Base-by-base conservation (phyloP, 2,888 invertebrate species). In the Cinara cedri region DNA sequence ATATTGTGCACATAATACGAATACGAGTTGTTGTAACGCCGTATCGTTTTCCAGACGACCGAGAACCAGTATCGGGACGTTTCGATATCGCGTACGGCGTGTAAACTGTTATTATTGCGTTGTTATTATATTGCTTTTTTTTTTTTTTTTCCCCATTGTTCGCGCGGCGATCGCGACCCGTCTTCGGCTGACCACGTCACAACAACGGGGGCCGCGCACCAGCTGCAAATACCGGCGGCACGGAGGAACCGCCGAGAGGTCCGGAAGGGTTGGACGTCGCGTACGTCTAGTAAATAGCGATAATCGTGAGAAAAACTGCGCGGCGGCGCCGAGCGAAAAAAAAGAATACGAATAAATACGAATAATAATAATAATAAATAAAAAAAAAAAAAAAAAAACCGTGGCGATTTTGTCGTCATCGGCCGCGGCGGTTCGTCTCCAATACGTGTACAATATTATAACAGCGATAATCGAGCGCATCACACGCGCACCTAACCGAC, bases 41-140 rank as follows among this genome's bases (percentile, higher is more conserved):
- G 16, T 46, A 8, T 62, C 34, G 34, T 34, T 10, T 74, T 74
- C 54, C 74, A 63, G 75, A 24, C 55, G 66, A 75, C 44, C 75
- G 46, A 65, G 6, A 75, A 75, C 75, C 66, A 75, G 63, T 75
- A 65, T 75, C 66, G 75, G 44, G 21, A 75, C 63, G 55, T 75
- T 54, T 55, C 66, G 44, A 75, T 66, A 65, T 19, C n/a, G 13
- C 8, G 8, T n/a, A 34, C 63, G 26, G 42, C 19, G 42, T 42
- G n/a, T n/a, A n/a, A 4, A 34, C 3, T 54, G 1, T 14, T 57
- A 24, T 57, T 21, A 55, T 55, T 19, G n/a, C n/a, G n/a, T n/a
- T 55, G 16, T 55, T 19, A 55, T 55, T 19, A 19, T 55, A 55
- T 55, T 19, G 19, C 19, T 2, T 57, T 24, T 57, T 1, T 11